These are phyloP conservation scores for Ptiloglossa arizonensis DNA, from an alignment of 1,140 invertebrate genomes.

Conservation along the genomic window DNA sequence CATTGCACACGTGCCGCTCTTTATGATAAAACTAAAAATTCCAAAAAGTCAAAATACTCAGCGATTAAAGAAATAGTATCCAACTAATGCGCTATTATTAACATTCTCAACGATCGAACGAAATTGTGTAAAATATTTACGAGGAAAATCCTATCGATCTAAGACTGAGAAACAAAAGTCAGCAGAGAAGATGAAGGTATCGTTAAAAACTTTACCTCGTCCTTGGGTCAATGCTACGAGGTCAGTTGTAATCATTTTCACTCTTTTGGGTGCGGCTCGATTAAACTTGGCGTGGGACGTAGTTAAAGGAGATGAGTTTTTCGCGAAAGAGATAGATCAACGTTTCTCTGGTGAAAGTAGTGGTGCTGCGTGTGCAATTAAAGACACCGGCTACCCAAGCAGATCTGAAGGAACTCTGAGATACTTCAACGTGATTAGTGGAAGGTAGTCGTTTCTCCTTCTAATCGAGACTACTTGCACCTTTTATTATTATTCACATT, in stretches of 20 bases:
- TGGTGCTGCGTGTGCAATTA: too few relatives aligned
- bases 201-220: conserved; percentile 31
- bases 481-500: too few relatives aligned
- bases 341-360: too few relatives aligned
- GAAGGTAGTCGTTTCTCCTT: too few relatives aligned
- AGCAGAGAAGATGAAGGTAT: conserved; percentile 44
- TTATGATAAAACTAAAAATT: background rate
- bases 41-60: too few relatives aligned
- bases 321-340: background rate
- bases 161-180: conserved; percentile 29
- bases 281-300: background rate
- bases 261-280: background rate
- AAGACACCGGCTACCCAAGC: too few relatives aligned
- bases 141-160: conserved; percentile 45
- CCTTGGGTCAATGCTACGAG: conserved; percentile 14
- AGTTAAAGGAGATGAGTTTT: background rate
- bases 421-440: too few relatives aligned
- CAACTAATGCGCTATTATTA: conserved; percentile 36
- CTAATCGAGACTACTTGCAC: too few relatives aligned
- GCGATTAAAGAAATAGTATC: background rate
- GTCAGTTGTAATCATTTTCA: conserved; percentile 10
- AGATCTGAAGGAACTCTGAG: too few relatives aligned
- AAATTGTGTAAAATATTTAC: conserved; percentile 63
- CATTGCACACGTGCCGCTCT: background rate
- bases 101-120: too few relatives aligned